Percentiles rank a stretch among this genome's conserved stretches.
Conservation (phyloP, 2,797 vertebrate species). For the Microhierax caerulescens region DNA sequence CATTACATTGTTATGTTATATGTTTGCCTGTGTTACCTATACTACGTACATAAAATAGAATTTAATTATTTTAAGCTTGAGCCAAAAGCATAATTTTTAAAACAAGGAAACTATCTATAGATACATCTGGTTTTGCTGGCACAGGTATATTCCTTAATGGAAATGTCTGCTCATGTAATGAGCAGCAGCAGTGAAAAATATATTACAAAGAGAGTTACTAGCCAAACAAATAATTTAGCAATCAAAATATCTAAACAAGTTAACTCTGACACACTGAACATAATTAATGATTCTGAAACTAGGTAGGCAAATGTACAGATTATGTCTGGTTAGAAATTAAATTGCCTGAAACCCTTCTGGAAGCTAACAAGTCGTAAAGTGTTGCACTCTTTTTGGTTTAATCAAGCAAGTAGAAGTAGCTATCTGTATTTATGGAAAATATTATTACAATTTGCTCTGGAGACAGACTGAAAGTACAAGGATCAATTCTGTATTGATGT, state of each 20-base stretch:
- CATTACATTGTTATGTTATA: not conserved
- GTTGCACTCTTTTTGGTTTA: not conserved
- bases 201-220: not conserved
- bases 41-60: not conserved
- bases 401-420: not conserved
- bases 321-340: not conserved
- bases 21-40: not conserved
- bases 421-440: not conserved
- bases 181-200: not conserved
- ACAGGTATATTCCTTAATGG: not conserved
- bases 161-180: not conserved
- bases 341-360: not conserved
- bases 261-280: not conserved
- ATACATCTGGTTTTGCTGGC: not conserved
- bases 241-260: not conserved
- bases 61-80: not conserved
- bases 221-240: not conserved
- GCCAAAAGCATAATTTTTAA: not conserved
- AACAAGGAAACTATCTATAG: not conserved
- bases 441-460: conserved; percentile 25
- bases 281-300: not conserved
- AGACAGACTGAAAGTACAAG: not conserved
- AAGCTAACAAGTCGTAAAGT: not conserved
- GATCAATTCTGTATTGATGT: conserved; percentile 31
- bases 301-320: not conserved